phyloP scores from a whole-genome alignment of 2,888 invertebrate genomes.

The Ptychoptera albimana region DNA sequence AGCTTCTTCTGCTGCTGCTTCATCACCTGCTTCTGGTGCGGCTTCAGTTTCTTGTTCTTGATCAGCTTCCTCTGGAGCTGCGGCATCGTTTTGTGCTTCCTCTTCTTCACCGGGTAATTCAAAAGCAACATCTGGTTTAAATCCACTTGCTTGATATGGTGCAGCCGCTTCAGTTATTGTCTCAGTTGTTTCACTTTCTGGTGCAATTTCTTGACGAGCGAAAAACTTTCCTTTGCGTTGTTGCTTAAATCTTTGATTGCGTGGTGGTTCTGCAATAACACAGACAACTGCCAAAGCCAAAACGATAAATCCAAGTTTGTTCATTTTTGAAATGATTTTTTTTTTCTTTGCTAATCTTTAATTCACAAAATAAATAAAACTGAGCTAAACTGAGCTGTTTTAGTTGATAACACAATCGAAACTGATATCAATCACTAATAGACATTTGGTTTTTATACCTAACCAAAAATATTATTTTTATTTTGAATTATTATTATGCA shows the following conservation, averaged over 20 bases:
- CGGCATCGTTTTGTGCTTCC: background rate
- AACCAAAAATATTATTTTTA: no score
- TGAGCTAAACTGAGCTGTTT: no score
- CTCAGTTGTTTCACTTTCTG: constrained; percentile 12
- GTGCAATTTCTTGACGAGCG: constrained; percentile 20
- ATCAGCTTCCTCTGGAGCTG: background rate
- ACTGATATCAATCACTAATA: no score
- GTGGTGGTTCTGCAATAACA: constrained; percentile 7
- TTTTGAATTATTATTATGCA: no score
- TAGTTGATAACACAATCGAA: no score
- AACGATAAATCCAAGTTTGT: constrained; percentile 4
- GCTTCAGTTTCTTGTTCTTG: background rate
- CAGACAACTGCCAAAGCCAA: background rate
- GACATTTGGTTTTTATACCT: no score
- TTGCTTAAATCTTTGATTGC: constrained; percentile 19
- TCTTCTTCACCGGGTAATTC: background rate
- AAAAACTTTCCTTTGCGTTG: constrained; percentile 8
- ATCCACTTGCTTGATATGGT: constrained; percentile 13
- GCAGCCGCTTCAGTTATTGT: constrained; percentile 12
- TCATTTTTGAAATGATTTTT: background rate
- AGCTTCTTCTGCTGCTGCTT: background rate
- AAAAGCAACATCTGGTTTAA: background rate
- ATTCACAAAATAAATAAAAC: no score
- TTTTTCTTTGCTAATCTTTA: no score
- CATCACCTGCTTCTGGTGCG: background rate